Conservation (phyloP, 2,113 vertebrate genomes). For the Xenopus borealis region DNA sequence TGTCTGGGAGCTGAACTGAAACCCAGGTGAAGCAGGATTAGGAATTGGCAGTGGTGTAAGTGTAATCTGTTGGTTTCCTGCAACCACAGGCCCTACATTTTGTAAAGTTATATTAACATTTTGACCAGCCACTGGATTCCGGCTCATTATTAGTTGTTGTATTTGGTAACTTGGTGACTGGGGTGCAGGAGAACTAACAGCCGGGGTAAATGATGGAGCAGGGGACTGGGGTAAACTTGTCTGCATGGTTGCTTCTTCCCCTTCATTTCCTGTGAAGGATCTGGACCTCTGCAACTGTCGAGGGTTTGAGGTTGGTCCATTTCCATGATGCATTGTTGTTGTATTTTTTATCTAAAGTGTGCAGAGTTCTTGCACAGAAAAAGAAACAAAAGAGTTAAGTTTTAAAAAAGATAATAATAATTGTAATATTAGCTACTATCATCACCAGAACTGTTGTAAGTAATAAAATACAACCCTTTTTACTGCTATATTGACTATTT, state of each 20-base stretch:
- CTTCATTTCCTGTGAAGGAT: conserved; percentile 82
- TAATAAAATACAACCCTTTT: no score
- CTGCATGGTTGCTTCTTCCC: conserved; percentile 78
- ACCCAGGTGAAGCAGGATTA: conserved; percentile 80
- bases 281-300: conserved; percentile 89
- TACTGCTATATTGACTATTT: no score
- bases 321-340: conserved; percentile 94
- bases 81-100: conserved; percentile 77
- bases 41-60: conserved; percentile 78
- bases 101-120: conserved; percentile 91
- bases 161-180: conserved; percentile 91
- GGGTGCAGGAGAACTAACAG: conserved; percentile 83
- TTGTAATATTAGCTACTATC: no score
- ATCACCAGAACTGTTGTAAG: no score
- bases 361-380: not conserved
- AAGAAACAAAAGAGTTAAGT: conserved; percentile 1
- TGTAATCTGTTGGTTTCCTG: conserved; percentile 85
- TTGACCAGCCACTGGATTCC: conserved; percentile 81
- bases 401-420: no score
- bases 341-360: not conserved
- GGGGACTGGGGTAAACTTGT: conserved; percentile 83
- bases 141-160: conserved; percentile 79
- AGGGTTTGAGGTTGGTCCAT: conserved; percentile 86
- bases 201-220: conserved; percentile 76
- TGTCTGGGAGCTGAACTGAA: conserved; percentile 82